Base-by-base conservation (phyloP, 2,113 vertebrate species). In the Chaetodon auriga region DNA sequence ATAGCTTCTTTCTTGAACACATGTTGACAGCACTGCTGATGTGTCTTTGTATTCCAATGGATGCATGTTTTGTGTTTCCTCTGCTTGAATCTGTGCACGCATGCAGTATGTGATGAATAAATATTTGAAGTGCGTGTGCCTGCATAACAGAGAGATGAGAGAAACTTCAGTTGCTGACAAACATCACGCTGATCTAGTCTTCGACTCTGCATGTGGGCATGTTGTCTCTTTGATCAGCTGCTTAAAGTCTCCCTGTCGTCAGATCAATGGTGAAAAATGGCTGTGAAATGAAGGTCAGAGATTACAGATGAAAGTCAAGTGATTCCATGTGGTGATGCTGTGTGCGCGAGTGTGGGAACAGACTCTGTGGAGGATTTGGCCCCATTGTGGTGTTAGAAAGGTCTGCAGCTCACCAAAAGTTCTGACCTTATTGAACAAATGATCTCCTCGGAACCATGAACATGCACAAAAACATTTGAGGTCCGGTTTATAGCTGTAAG, bases 201-300 rank as follows among this genome's bases (percentile, higher is more conserved):
- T 53, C 41, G 21, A 3, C 19, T 41, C 61, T 38, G 61, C 53
- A 64, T 46, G 43, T 5, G 55, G 18, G 18, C 57, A 23, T 49
- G 60, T 25, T 51, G 46, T 53, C 21, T 15, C 30, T 80, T 49
- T 70, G 57, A 54, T 63, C 58, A 13, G 21, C 35, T 30, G 51
- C 30, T 79, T 21, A 35, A 62, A 79, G 23, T 63, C 60, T 16
- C 55, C 14, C 51, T 48, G 54, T 4, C 14, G 64, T 62, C n/a
- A 25, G 41, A 79, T 19, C n/a, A 10, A 53, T 13, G 12, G 43
- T n/a, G 30, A n/a, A 53, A 45, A 1, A 0, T 23, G 36, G 15
- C 38, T 11, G 11, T 58, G 16, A 77, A 43, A 60, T 23, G 38
- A 30, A 30, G 30, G 1, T 30, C 62, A 16, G 7, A 45, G 12